Evolutionary conservation across 2,888 invertebrate genomes (phyloP), one percentile per base, ranked within the genome.

Genomic region (Harpalus rubripes): DNA sequence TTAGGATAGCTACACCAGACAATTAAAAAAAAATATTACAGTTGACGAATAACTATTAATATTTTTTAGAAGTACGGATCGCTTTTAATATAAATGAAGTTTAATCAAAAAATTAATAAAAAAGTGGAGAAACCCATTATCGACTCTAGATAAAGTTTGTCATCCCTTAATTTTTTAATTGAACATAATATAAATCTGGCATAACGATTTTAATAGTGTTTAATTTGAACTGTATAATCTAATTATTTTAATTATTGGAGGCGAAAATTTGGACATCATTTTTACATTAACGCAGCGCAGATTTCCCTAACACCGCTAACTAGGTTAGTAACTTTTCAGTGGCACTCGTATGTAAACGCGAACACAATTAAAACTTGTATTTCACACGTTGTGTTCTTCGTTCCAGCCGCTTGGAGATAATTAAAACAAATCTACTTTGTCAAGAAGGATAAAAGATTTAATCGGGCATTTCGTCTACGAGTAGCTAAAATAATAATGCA

Each of bases 351-450:
- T 74, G 72, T 74, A 18, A 74, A 74, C 72, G 18, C 16, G 72
- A 74, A 74, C 72, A 74, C 72, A 74, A 74, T 74, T 74, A 74
- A 74, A 74, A 74, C 72, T 74, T 74, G 18, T 41, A 74, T 74
- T 74, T 74, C 16, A 74, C 72, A 74, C 72, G 18, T 74, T 44
- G 44, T 74, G 41, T 74, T 18, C 41, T 16, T 39, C 39, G 68
- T 39, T 39, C 32, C 5, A 22, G 32, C 15, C 32, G 68, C 39
- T n/a, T 12, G n/a, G 32, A 39, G 32, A 32, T 68, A 68, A 68
- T 32, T 32, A 39, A 68, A 32, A 68, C 26, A 68, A 68, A 68
- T 68, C 15, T 68, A n/a, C 68, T 68, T 68, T 39, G 68, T 68
- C 32, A 68, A 68, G 68, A 74, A 16, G 41, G 15, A 18, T 41